Percentiles rank a stretch among this genome's conserved stretches.
These are phyloP conservation scores for Physella acuta DNA, from an alignment of 1,140 invertebrate species.

Conservation along the genomic window DNA sequence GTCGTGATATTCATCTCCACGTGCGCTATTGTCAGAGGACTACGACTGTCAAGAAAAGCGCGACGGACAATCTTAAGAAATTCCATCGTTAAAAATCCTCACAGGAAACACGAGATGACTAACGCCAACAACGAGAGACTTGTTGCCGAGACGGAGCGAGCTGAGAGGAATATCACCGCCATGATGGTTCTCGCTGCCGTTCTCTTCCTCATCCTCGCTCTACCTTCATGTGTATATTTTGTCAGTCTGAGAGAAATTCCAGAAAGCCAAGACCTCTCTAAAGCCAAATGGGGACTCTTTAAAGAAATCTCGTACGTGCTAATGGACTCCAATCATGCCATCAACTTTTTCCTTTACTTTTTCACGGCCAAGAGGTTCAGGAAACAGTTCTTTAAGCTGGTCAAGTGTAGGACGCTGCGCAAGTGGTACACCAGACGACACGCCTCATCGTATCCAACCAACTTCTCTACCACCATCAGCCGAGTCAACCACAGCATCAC, in stretches of 20 bases:
- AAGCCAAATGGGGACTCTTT: slow-evolving; percentile 19
- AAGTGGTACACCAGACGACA: too few relatives aligned
- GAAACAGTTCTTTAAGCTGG: slow-evolving; percentile 29
- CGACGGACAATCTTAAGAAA: slow-evolving; percentile 22
- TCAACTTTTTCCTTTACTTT: slow-evolving; percentile 50
- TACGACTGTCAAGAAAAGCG: slow-evolving; percentile 27
- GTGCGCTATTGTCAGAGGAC: slow-evolving; percentile 36
- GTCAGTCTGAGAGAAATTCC: slow-evolving; percentile 37
- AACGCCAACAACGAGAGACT: slow-evolving; percentile 18
- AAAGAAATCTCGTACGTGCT: slow-evolving; percentile 36
- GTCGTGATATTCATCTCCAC: slow-evolving; percentile 37
- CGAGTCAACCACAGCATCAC: too few relatives aligned
- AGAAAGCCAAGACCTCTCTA: too few relatives aligned
- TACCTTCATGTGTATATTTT: slow-evolving; percentile 43
- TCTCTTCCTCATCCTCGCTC: slow-evolving; percentile 38
- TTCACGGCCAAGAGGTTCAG: slow-evolving; percentile 42
- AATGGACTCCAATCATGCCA: slow-evolving; percentile 39
- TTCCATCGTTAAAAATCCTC: neutral
- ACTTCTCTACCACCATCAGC: too few relatives aligned
- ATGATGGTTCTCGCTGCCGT: slow-evolving; percentile 42
- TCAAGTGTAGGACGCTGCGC: too few relatives aligned
- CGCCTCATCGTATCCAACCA: too few relatives aligned
- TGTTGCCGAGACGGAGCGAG: slow-evolving; percentile 27
- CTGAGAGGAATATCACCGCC: slow-evolving; percentile 40
- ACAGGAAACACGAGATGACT: slow-evolving; percentile 22